Conservation (phyloP, 2,797 vertebrate genomes). For the Myotis findleyi region DNA sequence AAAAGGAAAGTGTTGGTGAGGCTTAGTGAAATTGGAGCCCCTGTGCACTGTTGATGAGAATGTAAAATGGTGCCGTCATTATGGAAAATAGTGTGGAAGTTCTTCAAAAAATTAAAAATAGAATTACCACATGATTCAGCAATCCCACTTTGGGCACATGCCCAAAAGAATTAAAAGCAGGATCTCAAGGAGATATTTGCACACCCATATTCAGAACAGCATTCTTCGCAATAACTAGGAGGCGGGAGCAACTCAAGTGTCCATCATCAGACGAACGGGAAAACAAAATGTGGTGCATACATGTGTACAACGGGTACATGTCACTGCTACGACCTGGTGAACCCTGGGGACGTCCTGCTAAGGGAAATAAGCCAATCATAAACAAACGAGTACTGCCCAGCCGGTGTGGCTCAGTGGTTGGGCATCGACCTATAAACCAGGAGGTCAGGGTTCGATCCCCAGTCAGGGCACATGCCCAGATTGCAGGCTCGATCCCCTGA, state of each 20-base stretch:
- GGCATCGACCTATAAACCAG: too few species aligned
- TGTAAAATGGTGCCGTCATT: neutral
- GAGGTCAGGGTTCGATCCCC: too few species aligned
- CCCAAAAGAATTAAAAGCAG: neutral
- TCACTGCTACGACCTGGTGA: neutral
- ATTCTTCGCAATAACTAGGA: neutral
- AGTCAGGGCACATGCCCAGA: too few species aligned
- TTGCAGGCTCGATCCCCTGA: too few species aligned
- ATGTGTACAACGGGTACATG: fast-evolving
- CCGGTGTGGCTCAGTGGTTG: too few species aligned
- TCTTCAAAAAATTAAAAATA: neutral
- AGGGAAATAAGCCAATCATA: neutral
- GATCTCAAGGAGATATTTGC: neutral
- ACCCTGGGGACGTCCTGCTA: neutral
- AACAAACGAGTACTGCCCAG: neutral
- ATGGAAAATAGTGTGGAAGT: neutral
- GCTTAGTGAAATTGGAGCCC: neutral
- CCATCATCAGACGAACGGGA: neutral
- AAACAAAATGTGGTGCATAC: neutral
- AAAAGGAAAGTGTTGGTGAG: neutral
- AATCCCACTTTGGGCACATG: neutral
- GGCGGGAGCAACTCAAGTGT: neutral
- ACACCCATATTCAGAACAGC: neutral
- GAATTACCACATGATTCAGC: neutral
- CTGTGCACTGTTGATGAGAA: neutral